Evolutionary conservation across 2,888 invertebrate genomes (phyloP), one percentile per base, ranked within the genome.

Genomic region (Digitonthophagus gazella): DNA sequence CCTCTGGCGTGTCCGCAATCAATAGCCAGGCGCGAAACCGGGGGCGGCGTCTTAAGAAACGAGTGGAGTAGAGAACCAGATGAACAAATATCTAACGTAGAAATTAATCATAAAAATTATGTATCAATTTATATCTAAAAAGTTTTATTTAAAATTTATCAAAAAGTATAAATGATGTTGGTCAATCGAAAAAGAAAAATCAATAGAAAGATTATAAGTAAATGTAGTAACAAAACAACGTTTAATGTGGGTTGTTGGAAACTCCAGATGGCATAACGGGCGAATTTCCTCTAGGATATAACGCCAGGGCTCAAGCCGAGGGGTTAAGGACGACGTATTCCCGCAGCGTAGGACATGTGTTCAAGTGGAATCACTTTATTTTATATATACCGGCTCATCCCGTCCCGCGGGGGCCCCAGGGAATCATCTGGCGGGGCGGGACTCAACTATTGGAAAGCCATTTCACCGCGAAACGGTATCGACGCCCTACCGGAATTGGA

Each of bases 341-440:
- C 66, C 15, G 67, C 20, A 58, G 16, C 58, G 57, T 44, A 44
- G 28, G 28, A 44, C 28, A 44, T 44, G 28, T 44, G 28, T 44
- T 44, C 28, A 44, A 44, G 28, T 44, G 28, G 28, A 20, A 18
- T 61, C 61, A 61, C 61, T 61, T 20, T 20, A 61, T 61, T 19
- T 61, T 19, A 61, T 20, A 19, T 19, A 61, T 20, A 18, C 61
- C 61, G 61, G 57, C 19, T 20, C 61, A 20, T 61, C 61, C 18
- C 61, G 16, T 57, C 61, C 61, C 61, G n/a, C 18, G n/a, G 18
- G 61, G 5, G 18, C 18, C 73, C 69, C 72, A 75, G 76, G 78
- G 77, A 78, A 80, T 79, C 79, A 79, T 79, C 79, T 79, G 80
- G 79, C 77, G 78, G 75, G 76, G 75, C 75, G 77, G 77, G 76